Percentiles rank a stretch among this genome's conserved stretches.
phyloP scores from a whole-genome alignment of 1,140 invertebrate species.

The Asobara japonica region DNA sequence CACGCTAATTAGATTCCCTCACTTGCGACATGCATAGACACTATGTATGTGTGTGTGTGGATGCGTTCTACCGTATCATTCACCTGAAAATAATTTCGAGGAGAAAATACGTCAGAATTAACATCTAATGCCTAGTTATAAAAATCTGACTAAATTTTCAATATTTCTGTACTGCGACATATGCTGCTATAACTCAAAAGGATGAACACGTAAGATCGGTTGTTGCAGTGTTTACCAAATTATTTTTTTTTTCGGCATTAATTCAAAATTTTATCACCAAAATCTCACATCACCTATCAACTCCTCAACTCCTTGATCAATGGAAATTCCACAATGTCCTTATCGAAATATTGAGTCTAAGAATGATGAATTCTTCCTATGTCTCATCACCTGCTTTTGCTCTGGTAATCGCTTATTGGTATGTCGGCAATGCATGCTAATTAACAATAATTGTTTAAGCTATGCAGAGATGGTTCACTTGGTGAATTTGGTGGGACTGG shows the following conservation, averaged over 20 bases:
- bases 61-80: constrained; percentile 9
- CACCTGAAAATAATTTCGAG: neutral
- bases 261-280: too few relatives aligned
- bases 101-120: too few relatives aligned
- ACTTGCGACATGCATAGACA: constrained; percentile 50
- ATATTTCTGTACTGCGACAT: neutral
- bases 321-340: too few relatives aligned
- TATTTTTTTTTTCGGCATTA: too few relatives aligned
- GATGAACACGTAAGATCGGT: constrained; percentile 7
- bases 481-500: too few relatives aligned
- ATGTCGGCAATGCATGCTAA: constrained; percentile 55
- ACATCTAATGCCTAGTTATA: too few relatives aligned
- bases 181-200: neutral
- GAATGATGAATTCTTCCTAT: too few relatives aligned
- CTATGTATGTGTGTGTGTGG: constrained; percentile 20
- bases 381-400: constrained; percentile 63
- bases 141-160: too few relatives aligned
- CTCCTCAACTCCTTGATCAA: neutral
- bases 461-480: constrained; percentile 7
- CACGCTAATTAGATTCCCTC: constrained; percentile 60
- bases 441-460: constrained; percentile 28
- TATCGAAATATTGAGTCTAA: too few relatives aligned
- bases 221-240: neutral
- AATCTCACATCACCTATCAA: neutral
- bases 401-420: constrained; percentile 64